These are phyloP conservation scores for Drosophila setosimentum DNA, from an alignment of 2,888 invertebrate genomes.

Conservation along the genomic window DNA sequence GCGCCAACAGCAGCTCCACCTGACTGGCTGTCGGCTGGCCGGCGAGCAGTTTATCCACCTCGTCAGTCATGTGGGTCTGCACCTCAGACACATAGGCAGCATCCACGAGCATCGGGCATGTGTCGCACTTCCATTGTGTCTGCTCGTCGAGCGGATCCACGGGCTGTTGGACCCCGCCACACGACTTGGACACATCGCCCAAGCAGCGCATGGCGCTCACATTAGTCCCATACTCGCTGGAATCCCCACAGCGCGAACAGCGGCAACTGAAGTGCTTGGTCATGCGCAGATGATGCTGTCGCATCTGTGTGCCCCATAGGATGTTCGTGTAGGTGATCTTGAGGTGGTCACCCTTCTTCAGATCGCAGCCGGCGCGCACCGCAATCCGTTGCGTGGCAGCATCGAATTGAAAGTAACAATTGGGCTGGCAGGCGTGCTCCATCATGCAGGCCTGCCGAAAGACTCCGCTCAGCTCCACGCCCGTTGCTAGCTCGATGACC, in stretches of 20 bases:
- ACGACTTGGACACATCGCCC: slow-evolving; percentile 86
- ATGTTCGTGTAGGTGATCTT: slow-evolving; percentile 95
- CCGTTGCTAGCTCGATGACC: slow-evolving; percentile 89
- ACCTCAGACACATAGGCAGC: slow-evolving; percentile 87
- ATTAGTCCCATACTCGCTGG: slow-evolving; percentile 92
- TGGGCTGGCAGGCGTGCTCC: slow-evolving; percentile 93
- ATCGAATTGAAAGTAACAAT: slow-evolving; percentile 91
- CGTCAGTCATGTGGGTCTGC: slow-evolving; percentile 90
- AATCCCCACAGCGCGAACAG: slow-evolving; percentile 91
- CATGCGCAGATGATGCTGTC: slow-evolving; percentile 91
- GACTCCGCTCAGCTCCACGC: slow-evolving; percentile 90
- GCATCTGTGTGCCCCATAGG: slow-evolving; percentile 93
- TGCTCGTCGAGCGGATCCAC: slow-evolving; percentile 89
- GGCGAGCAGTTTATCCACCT: slow-evolving; percentile 89
- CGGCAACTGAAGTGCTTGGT: slow-evolving; percentile 92
- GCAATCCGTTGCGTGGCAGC: slow-evolving; percentile 87
- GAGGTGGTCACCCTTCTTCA: slow-evolving; percentile 90
- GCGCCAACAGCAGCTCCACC: slow-evolving; percentile 88
- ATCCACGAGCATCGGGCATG: slow-evolving; percentile 89
- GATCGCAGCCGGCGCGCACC: slow-evolving; percentile 89
- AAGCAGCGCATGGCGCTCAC: slow-evolving; percentile 86
- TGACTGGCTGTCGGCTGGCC: slow-evolving; percentile 87
- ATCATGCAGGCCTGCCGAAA: slow-evolving; percentile 92
- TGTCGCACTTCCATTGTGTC: slow-evolving; percentile 91
- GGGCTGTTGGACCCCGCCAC: slow-evolving; percentile 90